Evolutionary conservation across 2,797 vertebrate species (phyloP).

Genomic region (Distichodus sexfasciatus): DNA sequence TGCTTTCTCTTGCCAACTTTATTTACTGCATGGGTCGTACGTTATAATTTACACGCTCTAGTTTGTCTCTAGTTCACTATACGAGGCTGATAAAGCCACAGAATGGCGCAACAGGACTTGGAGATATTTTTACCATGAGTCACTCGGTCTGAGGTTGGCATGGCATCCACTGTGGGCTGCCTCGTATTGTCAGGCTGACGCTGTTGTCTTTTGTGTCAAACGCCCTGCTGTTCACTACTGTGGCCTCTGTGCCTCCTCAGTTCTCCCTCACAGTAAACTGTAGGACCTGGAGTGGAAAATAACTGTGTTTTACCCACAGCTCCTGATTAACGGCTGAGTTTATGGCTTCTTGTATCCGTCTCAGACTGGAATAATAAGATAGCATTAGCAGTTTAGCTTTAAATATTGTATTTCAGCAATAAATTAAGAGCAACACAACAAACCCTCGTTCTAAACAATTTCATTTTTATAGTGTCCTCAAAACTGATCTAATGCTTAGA

Average conservation of each 20-base stretch:
- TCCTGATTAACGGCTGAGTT: no score
- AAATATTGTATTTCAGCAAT: no score
- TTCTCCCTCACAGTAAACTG: not conserved
- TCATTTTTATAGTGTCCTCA: no score
- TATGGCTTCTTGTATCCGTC: no score
- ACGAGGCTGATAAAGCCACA: not conserved
- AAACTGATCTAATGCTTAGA: no score
- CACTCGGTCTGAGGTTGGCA: not conserved
- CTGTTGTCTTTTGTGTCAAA: conserved; percentile 19
- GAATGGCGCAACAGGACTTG: no score
- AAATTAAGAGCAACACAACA: no score
- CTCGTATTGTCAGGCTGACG: not conserved
- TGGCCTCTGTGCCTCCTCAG: not conserved
- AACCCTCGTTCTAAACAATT: no score
- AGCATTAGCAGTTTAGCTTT: no score
- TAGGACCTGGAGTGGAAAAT: not conserved
- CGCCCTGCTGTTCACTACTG: conserved; percentile 9
- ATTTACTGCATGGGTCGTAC: not conserved
- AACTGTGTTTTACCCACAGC: no score
- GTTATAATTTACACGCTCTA: no score
- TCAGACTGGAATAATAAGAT: no score
- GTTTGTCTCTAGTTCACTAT: not conserved
- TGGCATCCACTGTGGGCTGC: conserved; percentile 8
- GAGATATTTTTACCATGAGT: conserved; percentile 2
- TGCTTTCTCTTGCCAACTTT: not conserved